Base-by-base conservation (phyloP, 92 coral and sea anemone species). In the Palythoa caribaeorum region DNA sequence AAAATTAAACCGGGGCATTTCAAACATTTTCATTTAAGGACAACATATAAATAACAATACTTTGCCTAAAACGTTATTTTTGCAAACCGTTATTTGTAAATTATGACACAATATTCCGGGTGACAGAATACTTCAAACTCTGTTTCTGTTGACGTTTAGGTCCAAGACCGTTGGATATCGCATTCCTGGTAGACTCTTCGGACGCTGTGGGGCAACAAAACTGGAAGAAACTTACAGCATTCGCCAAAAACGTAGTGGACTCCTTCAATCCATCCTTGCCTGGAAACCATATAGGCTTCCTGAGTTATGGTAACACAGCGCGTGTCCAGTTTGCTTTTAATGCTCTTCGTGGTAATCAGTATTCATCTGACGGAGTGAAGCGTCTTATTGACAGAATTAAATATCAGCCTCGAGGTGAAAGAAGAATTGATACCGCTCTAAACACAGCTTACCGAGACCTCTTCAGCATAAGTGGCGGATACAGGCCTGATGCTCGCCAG, bases 351-450 rank as follows among this genome's bases (percentile, higher is more conserved):
- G 91, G 92, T 21, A 77, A 84, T 9, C 66, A 80, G 0, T 92
- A 80, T 80, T 73, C 94, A 1, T 83, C 73, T 11, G 73, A 53
- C 4, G 91, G 72, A 20, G 71, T 92, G 35, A 83, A 72, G 17
- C 48, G 90, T 19, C 84, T 88, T 60, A 92, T 94, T 48, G 92
- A 69, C 84, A 69, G 80, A 7, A 52, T 92, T 9, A 1, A 54
- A 19, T 93, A 90, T 28, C 86, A 71, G 52, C 83, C 92, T 1
- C 90, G 92, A 14, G 76, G 68, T 70, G 81, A 74, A 38, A 84
- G 95, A 86, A 85, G 95, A 85, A 84, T 94, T 66, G 97, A 90
- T 90, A 84, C 51, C 20, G 97, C 95, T 12, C 50, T 94, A 15
- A 83, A 83, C 57, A 36, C 79, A 3, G 92, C 91, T 3, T 72